Percentiles rank a stretch among this genome's conserved stretches.
Conservation (phyloP, 2,888 invertebrate genomes). For the Lasioglossum pauxillum region DNA sequence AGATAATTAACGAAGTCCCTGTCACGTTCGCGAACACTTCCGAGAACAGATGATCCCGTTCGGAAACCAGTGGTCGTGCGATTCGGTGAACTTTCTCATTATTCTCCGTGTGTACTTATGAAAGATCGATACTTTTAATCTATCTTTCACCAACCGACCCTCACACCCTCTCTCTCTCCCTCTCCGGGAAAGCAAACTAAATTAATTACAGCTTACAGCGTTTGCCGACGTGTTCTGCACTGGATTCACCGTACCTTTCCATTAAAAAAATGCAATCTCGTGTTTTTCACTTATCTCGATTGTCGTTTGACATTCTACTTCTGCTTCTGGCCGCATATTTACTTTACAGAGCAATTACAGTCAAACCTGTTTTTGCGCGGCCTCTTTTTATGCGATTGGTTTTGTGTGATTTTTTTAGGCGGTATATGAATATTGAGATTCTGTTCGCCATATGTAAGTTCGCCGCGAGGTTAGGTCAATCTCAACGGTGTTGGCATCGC, state of each 20-base stretch:
- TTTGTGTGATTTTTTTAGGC: too few relatives aligned
- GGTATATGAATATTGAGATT: too few relatives aligned
- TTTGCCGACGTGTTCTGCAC: background rate
- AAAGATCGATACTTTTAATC: constrained; percentile 11
- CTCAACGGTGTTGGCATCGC: too few relatives aligned
- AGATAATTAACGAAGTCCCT: constrained; percentile 18
- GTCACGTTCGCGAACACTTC: constrained; percentile 25
- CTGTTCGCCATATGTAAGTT: too few relatives aligned
- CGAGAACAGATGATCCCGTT: constrained; percentile 5
- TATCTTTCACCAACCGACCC: background rate
- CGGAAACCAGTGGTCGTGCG: background rate
- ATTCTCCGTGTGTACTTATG: background rate
- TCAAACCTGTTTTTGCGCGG: too few relatives aligned
- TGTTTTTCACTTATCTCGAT: background rate
- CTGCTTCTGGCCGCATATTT: background rate
- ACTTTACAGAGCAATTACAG: background rate
- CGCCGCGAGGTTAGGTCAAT: too few relatives aligned
- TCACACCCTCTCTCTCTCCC: background rate
- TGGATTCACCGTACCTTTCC: background rate
- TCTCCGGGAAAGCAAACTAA: constrained; percentile 1
- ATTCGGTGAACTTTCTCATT: constrained; percentile 21
- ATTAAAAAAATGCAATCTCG: background rate
- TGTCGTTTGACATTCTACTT: background rate
- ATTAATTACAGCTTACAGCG: constrained; percentile 8
- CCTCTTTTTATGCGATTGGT: too few relatives aligned